A percentile compares a stretch with the other conserved stretches of the same genome.
These are phyloP conservation scores for Drosophila neutralis DNA, from an alignment of 2,888 invertebrate species.

Conservation along the genomic window DNA sequence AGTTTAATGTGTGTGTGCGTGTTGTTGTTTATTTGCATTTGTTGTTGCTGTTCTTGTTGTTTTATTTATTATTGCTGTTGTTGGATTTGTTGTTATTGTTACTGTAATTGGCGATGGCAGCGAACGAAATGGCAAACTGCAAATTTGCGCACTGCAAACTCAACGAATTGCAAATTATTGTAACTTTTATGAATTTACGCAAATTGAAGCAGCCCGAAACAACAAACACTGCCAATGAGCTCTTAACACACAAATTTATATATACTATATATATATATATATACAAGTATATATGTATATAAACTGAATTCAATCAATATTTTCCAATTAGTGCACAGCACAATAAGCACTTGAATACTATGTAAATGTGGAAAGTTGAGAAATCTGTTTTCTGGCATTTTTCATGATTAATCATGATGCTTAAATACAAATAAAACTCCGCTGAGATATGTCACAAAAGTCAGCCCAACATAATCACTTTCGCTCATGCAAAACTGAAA, in stretches of 20 bases:
- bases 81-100: slow-evolving; percentile 37
- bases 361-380: slow-evolving; percentile 12
- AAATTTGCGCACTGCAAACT: slow-evolving; percentile 71
- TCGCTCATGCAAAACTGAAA: slow-evolving; percentile 60
- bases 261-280: background rate
- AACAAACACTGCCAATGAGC: slow-evolving; percentile 35
- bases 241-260: slow-evolving; percentile 1
- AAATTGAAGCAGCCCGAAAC: slow-evolving; percentile 54
- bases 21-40: slow-evolving; percentile 51
- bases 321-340: slow-evolving; percentile 9
- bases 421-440: slow-evolving; percentile 20
- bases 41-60: slow-evolving; percentile 5
- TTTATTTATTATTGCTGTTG: slow-evolving; percentile 11
- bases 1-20: slow-evolving; percentile 45
- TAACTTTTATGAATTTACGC: slow-evolving; percentile 56
- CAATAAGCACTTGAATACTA: slow-evolving; percentile 1
- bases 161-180: slow-evolving; percentile 77
- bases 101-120: slow-evolving; percentile 52
- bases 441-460: slow-evolving; percentile 48
- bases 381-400: slow-evolving; percentile 13
- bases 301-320: slow-evolving; percentile 21
- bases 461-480: slow-evolving; percentile 59
- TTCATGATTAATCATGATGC: slow-evolving; percentile 61
- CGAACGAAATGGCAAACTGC: slow-evolving; percentile 64
- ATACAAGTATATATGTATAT: background rate